Base-by-base conservation (phyloP, 2,797 vertebrate species). In the Xiphophorus birchmanni region DNA sequence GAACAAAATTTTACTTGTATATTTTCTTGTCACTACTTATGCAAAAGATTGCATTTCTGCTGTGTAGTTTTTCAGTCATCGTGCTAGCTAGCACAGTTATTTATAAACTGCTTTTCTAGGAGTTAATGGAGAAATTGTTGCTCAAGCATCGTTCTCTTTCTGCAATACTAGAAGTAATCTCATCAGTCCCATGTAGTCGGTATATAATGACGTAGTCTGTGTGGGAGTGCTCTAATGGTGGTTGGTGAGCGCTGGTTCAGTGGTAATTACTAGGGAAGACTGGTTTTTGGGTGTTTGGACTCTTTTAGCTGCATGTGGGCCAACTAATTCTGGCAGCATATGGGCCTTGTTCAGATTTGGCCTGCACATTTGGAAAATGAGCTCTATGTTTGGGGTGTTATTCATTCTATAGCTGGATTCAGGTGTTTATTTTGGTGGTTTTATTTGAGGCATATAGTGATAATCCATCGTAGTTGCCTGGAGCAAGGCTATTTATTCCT, bases 151-250 rank as follows among this genome's bases (percentile, higher is more conserved):
- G 23, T 45, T 60, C 11, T 60, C 54, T 29, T 56, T 12, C 29
- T 75, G 8, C 54, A 54, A 42, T 42, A 40, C 18, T 26, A 75
- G 35, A 40, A 37, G 32, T 54, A 35, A 54, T 56, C 73, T 75
- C 73, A n/a, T 40, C 23, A 8, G 37, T 35, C 7, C 72, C 44
- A 42, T 42, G 23, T 26, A 42, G 37, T 69, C 12, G 65, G 65
- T 26, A 42, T 69, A 42, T 42, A 23, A 26, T 69, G 65, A 42
- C 65, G 65, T 69, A 13, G 65, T 42, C 65, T 69, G 65, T 67
- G 63, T 69, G 37, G 65, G 65, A 69, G 65, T 69, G 65, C 65
- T 69, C 37, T 69, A 69, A 69, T 69, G 40, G 42, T 69, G 65
- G 65, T 69, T 26, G 40, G 65, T 69, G 40, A 37, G 48, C 32